phyloP scores from a whole-genome alignment of 2,888 invertebrate genomes.

The Hyposoter dolosus region DNA sequence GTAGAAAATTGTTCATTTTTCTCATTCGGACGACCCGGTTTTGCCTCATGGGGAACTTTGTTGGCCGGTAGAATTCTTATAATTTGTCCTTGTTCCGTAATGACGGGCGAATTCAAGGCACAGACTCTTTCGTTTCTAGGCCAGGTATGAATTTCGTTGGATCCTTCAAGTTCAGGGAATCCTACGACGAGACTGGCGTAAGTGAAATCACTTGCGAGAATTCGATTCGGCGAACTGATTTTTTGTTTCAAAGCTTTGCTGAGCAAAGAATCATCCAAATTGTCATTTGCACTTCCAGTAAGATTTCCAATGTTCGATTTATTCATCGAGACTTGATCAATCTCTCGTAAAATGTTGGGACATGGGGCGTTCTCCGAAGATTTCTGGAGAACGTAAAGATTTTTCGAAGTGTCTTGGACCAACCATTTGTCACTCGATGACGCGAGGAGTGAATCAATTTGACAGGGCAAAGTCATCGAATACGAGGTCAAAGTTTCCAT shows the following conservation, averaged over 20 bases:
- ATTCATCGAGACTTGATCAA: conserved; percentile 72
- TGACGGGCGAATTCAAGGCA: conserved; percentile 73
- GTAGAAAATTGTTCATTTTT: conserved; percentile 76
- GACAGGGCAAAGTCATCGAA: conserved; percentile 81
- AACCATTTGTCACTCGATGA: conserved; percentile 81
- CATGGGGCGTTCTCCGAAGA: conserved; percentile 74
- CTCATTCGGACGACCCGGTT: conserved; percentile 65
- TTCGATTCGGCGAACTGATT: conserved; percentile 85
- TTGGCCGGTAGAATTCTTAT: conserved; percentile 76
- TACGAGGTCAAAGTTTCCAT: conserved; percentile 77
- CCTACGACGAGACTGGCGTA: conserved; percentile 85
- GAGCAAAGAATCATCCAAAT: conserved; percentile 75
- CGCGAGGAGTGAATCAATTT: conserved; percentile 79
- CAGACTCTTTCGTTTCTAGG: conserved; percentile 75
- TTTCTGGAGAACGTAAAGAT: conserved; percentile 77
- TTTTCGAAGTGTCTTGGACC: conserved; percentile 78
- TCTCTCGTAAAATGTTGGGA: conserved; percentile 79
- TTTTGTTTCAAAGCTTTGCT: conserved; percentile 83
- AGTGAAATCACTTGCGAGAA: conserved; percentile 82
- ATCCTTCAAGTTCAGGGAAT: conserved; percentile 85
- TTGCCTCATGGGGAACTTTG: conserved; percentile 75
- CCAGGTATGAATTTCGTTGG: conserved; percentile 82
- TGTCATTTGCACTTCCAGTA: conserved; percentile 66
- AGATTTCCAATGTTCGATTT: conserved; percentile 71
- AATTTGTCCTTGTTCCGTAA: conserved; percentile 78